phyloP scores from a whole-genome alignment of 30 jellyfish, hydroid and myxozoan species.

The Hydra vulgaris region DNA sequence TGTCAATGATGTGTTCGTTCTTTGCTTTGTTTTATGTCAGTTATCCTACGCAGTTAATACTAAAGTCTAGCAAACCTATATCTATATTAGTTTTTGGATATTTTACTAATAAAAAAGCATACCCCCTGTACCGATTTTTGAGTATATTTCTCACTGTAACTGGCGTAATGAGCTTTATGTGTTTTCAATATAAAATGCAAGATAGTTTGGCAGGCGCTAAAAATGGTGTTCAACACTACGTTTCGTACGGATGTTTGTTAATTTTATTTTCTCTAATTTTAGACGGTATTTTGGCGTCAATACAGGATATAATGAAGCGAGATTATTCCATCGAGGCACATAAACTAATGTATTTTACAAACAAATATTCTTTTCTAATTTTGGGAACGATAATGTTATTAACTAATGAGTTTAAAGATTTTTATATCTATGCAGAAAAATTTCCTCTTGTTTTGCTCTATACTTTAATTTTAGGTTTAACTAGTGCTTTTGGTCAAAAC shows the following conservation, averaged over 20 bases:
- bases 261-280: slow-evolving; percentile 33
- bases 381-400: slow-evolving; percentile 21
- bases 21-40: slow-evolving; percentile 41
- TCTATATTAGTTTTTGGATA: slow-evolving; percentile 30
- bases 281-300: slow-evolving; percentile 72
- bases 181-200: slow-evolving; percentile 11
- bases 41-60: slow-evolving; percentile 65
- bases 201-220: neutral
- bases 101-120: slow-evolving; percentile 1
- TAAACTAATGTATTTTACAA: slow-evolving; percentile 44
- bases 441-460: slow-evolving; percentile 7
- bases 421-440: slow-evolving; percentile 8
- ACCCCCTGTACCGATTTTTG: slow-evolving; percentile 30
- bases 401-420: slow-evolving; percentile 30
- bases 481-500: slow-evolving; percentile 71
- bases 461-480: slow-evolving; percentile 26
- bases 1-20: slow-evolving; percentile 42
- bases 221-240: neutral
- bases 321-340: slow-evolving; percentile 14
- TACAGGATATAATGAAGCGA: slow-evolving; percentile 33
- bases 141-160: slow-evolving; percentile 40
- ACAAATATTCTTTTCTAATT: slow-evolving; percentile 35
- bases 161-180: slow-evolving; percentile 56
- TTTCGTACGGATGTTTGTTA: slow-evolving; percentile 25
- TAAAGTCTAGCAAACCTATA: slow-evolving; percentile 66